These are phyloP conservation scores for Apoderus coryli DNA, from an alignment of 2,888 invertebrate species.

Conservation along the genomic window DNA sequence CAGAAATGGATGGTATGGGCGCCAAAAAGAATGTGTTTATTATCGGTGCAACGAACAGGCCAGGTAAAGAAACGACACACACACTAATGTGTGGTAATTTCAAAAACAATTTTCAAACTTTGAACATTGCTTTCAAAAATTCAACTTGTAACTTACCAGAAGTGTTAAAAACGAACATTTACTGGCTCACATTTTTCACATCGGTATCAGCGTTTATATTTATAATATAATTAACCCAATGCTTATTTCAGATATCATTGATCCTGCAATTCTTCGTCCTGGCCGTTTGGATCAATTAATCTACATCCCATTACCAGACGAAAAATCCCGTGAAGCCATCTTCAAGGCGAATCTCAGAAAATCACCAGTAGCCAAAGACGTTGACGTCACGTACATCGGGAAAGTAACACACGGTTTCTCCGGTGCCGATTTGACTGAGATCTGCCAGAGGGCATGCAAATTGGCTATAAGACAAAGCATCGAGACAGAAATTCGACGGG, in stretches of 20 bases:
- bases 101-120: no score
- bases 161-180: no score
- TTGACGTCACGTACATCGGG: constrained; percentile 77
- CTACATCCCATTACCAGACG: constrained; percentile 99
- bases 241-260: constrained; percentile 87
- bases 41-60: constrained; percentile 89
- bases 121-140: no score
- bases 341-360: constrained; percentile 92
- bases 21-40: constrained; percentile 99
- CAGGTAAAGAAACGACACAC: constrained; percentile 31
- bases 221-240: no score
- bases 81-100: no score
- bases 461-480: constrained; percentile 96
- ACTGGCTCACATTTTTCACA: no score
- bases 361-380: constrained; percentile 90
- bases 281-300: constrained; percentile 98
- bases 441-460: constrained; percentile 98
- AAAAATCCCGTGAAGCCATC: constrained; percentile 92
- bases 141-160: no score
- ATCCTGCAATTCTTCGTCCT: constrained; percentile 96
- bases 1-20: constrained; percentile 99
- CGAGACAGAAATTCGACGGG: constrained; percentile 85
- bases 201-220: not conserved
- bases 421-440: constrained; percentile 97
- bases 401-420: constrained; percentile 94